Base-by-base conservation (phyloP, 2,797 vertebrate genomes). In the Cygnus olor region DNA sequence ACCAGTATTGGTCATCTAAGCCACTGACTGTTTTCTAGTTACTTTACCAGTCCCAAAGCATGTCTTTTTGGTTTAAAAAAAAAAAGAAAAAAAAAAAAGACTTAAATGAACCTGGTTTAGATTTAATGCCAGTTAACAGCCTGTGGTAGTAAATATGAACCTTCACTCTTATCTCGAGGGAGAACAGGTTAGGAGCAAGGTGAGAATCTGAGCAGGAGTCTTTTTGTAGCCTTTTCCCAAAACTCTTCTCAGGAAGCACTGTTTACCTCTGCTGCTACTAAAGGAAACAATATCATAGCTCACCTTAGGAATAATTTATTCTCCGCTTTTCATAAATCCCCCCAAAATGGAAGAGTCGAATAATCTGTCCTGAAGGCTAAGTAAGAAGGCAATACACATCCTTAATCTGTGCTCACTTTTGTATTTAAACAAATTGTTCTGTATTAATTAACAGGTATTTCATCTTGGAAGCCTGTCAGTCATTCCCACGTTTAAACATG, bases 361-460 rank as follows among this genome's bases (percentile, higher is more conserved):
- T 22, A 56, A 74, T 63, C 21, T 16, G 8, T 11, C 61, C 72
- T 24, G 49, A 61, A 80, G 53, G 36, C 40, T 38, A 56, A 40
- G 32, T 6, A 61, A 30, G 57, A 66, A 80, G 74, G 49, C 2
- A 7, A 74, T 9, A 66, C 3, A 16, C 11, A 63, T 7, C 14
- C 24, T 94, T 85, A 61, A 85, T 71, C 30, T 45, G 27, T 30
- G 54, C 68, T 84, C 44, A 58, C 19, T 7, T 42, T 51, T 58
- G 40, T 80, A 83, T 83, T 74, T 80, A 58, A 87, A 40, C 44
- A 38, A 57, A 45, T 90, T 61, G 27, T 54, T 90, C 89, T 72
- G 47, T 54, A 94, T 94, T 97, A 97, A 96, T 96, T 96, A 96
- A 57, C 85, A 74, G 49, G 68, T 66, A 40, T 85, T 80, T 89